Conservation (phyloP, 2,797 vertebrate species). For the Melanogrammus aeglefinus region DNA sequence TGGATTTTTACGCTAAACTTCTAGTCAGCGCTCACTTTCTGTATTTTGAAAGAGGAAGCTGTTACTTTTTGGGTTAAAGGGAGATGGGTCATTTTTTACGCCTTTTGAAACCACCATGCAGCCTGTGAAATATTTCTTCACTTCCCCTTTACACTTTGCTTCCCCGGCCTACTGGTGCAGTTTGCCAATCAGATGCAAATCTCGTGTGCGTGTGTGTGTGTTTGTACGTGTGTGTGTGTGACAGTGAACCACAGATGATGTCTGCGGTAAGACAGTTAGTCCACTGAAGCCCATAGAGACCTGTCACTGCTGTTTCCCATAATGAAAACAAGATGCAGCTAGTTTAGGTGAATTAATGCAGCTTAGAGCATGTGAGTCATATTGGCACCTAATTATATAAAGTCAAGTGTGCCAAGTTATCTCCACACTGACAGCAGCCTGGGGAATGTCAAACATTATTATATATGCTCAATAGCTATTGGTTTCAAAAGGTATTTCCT, state of each 20-base stretch:
- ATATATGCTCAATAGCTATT: neutral
- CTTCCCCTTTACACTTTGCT: slow-evolving; percentile 49
- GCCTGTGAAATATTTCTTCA: slow-evolving; percentile 37
- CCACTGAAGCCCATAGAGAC: neutral
- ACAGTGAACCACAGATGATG: no score
- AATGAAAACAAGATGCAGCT: slow-evolving; percentile 1
- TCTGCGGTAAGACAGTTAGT: neutral
- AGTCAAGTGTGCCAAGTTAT: neutral
- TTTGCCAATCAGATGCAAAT: neutral
- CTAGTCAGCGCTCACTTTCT: neutral
- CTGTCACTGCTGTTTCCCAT: neutral
- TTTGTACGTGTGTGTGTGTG: neutral
- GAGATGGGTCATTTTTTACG: slow-evolving; percentile 4
- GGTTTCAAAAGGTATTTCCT: neutral
- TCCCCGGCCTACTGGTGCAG: neutral
- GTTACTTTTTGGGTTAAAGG: slow-evolving; percentile 25
- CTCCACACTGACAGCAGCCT: neutral
- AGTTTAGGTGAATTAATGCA: neutral
- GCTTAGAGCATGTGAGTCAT: neutral
- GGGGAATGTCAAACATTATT: neutral
- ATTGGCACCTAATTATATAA: neutral
- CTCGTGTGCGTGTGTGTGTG: neutral
- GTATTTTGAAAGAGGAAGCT: slow-evolving; percentile 56
- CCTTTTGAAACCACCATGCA: slow-evolving; percentile 18
- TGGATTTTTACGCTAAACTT: neutral